Percentiles rank a stretch among this genome's conserved stretches.
phyloP scores from a whole-genome alignment of 2,888 invertebrate genomes.

The Sthenelais limicola region DNA sequence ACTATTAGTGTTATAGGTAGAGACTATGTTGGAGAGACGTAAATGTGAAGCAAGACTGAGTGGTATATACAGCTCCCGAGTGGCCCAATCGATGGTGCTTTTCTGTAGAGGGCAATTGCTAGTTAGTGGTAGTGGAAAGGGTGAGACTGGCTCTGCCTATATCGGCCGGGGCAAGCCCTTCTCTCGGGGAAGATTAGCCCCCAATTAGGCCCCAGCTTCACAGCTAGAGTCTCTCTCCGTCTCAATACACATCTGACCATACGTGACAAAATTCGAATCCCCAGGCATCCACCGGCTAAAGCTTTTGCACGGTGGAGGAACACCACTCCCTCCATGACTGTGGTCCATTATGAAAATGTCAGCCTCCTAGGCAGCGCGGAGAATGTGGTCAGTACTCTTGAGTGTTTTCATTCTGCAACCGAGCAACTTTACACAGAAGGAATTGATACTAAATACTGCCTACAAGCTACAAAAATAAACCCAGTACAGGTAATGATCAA shows the following conservation, averaged over 20 bases:
- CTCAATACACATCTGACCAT: constrained; percentile 31
- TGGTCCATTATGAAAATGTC: too few relatives aligned
- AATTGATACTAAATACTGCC: too few relatives aligned
- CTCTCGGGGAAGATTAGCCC: constrained; percentile 25
- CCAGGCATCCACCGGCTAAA: too few relatives aligned
- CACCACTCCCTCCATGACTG: too few relatives aligned
- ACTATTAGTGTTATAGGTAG: too few relatives aligned
- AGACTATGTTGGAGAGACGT: not conserved
- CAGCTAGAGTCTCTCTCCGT: not conserved
- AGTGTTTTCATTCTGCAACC: too few relatives aligned
- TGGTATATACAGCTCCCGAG: constrained; percentile 29
- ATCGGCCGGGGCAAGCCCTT: constrained; percentile 7
- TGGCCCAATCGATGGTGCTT: constrained; percentile 36
- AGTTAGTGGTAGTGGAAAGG: constrained; percentile 15
- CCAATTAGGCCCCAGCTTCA: constrained; percentile 32
- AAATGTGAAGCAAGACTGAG: not conserved
- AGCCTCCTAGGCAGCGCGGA: too few relatives aligned
- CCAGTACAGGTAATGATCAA: too few relatives aligned
- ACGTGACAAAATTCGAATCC: constrained; percentile 37
- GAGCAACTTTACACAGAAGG: too few relatives aligned
- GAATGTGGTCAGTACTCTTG: too few relatives aligned
- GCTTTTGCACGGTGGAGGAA: too few relatives aligned
- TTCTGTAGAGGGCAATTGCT: constrained; percentile 21
- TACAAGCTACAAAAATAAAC: too few relatives aligned
- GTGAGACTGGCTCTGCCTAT: not conserved